Percentiles rank a stretch among this genome's conserved stretches.
These are phyloP conservation scores for Muscicapa striata DNA, from an alignment of 2,797 vertebrate species.

Conservation along the genomic window DNA sequence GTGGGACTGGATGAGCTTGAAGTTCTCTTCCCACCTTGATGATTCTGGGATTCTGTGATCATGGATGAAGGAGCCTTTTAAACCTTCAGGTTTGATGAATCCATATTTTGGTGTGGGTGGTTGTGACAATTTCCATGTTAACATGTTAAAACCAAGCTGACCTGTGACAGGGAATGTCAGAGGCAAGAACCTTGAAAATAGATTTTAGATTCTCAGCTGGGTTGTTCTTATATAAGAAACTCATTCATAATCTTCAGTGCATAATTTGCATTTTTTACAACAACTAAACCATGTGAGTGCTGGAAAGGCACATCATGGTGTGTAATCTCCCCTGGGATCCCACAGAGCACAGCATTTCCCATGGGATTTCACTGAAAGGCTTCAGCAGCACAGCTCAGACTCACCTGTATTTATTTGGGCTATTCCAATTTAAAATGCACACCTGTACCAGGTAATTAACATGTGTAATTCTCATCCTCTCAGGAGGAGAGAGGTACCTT, in stretches of 20 bases:
- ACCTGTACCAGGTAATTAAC: background rate
- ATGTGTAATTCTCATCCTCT: background rate
- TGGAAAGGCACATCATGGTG: background rate
- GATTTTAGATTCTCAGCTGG: background rate
- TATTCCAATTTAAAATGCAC: background rate
- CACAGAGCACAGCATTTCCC: background rate
- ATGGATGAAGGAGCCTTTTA: background rate
- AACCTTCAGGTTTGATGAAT: background rate
- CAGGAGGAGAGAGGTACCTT: background rate
- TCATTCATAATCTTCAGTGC: background rate
- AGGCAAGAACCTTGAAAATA: background rate
- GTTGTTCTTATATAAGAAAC: background rate
- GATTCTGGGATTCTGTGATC: background rate
- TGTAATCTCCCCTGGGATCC: background rate
- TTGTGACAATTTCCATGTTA: background rate
- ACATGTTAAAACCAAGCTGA: background rate
- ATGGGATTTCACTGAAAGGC: background rate
- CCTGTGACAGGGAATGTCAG: background rate
- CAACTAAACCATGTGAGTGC: background rate
- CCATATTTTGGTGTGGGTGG: background rate
- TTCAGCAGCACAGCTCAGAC: background rate
- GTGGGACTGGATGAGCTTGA: fast-evolving
- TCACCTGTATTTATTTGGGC: background rate
- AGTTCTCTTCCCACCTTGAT: fast-evolving
- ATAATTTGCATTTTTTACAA: background rate